Conservation (phyloP, 2,888 invertebrate genomes). For the Clostera curtula region DNA sequence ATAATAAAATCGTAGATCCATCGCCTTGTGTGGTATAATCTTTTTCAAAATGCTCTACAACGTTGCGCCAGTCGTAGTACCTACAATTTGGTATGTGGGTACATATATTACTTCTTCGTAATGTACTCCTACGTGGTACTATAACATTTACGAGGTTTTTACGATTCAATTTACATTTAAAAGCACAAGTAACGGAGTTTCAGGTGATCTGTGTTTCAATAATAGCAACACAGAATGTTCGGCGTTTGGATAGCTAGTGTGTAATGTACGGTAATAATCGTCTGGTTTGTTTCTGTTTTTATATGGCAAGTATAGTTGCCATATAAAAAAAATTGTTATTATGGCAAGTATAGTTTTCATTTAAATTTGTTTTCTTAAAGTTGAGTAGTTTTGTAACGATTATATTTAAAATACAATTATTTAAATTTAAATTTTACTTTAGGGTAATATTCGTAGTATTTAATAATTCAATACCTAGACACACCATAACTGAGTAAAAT, state of each 20-base stretch:
- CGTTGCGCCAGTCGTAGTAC: slow-evolving; percentile 21
- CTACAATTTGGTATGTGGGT: slow-evolving; percentile 15
- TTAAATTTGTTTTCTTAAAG: too few relatives aligned
- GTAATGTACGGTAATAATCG: slow-evolving; percentile 9
- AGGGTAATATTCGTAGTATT: too few relatives aligned
- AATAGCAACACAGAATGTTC: slow-evolving; percentile 28
- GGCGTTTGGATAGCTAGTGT: slow-evolving; percentile 24
- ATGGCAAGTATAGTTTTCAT: too few relatives aligned
- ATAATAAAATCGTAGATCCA: too few relatives aligned
- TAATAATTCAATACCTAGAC: too few relatives aligned
- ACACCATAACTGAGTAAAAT: too few relatives aligned
- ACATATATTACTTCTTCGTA: slow-evolving; percentile 22
- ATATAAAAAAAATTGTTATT: slow-evolving; percentile 8
- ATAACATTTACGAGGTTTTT: slow-evolving; percentile 48
- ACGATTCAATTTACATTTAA: slow-evolving; percentile 58
- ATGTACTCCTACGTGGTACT: slow-evolving; percentile 34
- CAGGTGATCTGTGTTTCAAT: slow-evolving; percentile 38
- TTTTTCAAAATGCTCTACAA: too few relatives aligned
- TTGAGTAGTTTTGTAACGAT: too few relatives aligned
- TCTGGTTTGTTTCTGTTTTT: slow-evolving; percentile 6
- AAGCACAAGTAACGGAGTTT: slow-evolving; percentile 43
- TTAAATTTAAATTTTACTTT: too few relatives aligned
- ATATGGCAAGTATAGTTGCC: slow-evolving; percentile 11
- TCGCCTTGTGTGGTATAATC: too few relatives aligned
- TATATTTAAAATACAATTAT: too few relatives aligned